These are phyloP conservation scores for Heliconius ethilla DNA, from an alignment of 2,888 invertebrate genomes.

Conservation along the genomic window DNA sequence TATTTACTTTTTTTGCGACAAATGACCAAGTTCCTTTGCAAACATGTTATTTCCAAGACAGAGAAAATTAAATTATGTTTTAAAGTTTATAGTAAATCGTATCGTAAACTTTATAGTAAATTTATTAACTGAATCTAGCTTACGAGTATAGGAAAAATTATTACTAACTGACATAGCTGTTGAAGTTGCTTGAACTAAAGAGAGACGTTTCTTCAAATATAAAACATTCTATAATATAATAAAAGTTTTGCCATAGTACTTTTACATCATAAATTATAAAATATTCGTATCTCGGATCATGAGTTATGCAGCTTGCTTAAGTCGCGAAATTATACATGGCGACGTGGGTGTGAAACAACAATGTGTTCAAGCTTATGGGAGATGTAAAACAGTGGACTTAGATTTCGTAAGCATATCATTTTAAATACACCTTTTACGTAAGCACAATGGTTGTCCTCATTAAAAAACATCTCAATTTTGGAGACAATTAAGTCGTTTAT, in stretches of 20 bases:
- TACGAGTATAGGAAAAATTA: too few species aligned
- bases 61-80: background rate
- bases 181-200: too few species aligned
- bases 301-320: conserved; percentile 48
- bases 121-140: background rate
- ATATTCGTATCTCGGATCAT: conserved; percentile 5
- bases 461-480: conserved; percentile 14
- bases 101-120: background rate
- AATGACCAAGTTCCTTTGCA: background rate
- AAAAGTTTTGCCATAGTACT: background rate
- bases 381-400: conserved; percentile 51
- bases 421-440: conserved; percentile 32
- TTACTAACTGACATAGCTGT: too few species aligned
- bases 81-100: background rate
- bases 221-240: background rate
- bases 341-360: conserved; percentile 76
- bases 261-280: conserved; percentile 13
- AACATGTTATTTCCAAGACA: background rate
- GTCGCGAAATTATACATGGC: conserved; percentile 75
- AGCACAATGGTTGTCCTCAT: conserved; percentile 33
- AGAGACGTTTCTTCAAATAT: background rate
- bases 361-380: conserved; percentile 67
- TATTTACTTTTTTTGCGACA: background rate
- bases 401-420: conserved; percentile 42
- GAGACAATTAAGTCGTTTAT: conserved; percentile 18